Evolutionary conservation across 1,140 invertebrate genomes (phyloP), one percentile per base, ranked within the genome.

Genomic region (Gryon sp.): DNA sequence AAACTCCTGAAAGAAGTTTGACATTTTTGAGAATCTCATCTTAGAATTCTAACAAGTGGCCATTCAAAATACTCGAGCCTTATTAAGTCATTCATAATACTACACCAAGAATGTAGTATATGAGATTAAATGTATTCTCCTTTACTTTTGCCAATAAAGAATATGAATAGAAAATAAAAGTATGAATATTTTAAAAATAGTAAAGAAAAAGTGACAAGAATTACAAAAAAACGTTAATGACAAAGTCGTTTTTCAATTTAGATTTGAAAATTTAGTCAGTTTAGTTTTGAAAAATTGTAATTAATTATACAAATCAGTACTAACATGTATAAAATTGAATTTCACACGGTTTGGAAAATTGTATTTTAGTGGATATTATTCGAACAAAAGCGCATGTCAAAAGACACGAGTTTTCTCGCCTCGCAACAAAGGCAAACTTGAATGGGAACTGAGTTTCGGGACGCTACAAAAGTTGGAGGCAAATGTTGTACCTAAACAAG

Each of bases 21-120:
- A 74, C 70, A 53, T 52, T 59, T 74, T 74, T 65, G 11, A 52
- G 53, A 65, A 59, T 50, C 20, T 15, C 32, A 19, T 57, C 14
- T 62, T 62, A 55, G 46, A 48, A 62, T 73, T 57, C 70, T 20
- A 60, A 74, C 59, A 74, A 74, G 70, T 65, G 59, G 70, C 16
- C 5, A 50, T 73, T 63, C 41, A 65, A 28, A 62, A 65, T 73
- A 26, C 52, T 59, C 43, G 24, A 50, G 41, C 69, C 22, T 63
- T 63, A 57, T 73, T 62, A 62, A 63, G 57, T 70, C 53, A 70
- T 59, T 50, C 55, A 41, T 50, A 66, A 55, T 48, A 55, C 40
- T 28, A 2, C 2, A 9, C 4, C 15, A 55, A 24, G 26, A 45
- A 66, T 46, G 26, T 20, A 46, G 32, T 30, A 5, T 20, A 34